A percentile compares a stretch with the other conserved stretches of the same genome.
Evolutionary conservation across 2,113 vertebrate genomes (phyloP).

Genomic region (Falcunculus frontatus): DNA sequence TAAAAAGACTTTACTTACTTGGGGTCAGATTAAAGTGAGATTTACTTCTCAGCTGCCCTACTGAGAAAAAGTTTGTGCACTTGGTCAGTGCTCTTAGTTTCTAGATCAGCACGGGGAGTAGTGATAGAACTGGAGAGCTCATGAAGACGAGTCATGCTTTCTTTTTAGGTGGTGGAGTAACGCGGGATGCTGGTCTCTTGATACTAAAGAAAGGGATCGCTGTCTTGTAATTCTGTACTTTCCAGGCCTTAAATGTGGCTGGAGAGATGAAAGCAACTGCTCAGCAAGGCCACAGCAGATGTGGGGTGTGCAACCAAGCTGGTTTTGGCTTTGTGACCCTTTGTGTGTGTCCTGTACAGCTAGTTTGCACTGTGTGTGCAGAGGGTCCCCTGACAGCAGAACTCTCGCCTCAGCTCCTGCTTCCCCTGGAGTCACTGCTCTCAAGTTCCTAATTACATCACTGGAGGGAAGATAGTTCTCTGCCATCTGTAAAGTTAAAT

Average conservation of each 20-base stretch:
- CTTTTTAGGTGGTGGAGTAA: not conserved
- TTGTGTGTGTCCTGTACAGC: not conserved
- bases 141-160: not conserved
- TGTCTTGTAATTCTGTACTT: constrained; percentile 14
- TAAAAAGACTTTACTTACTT: not conserved
- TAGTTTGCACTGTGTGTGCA: not conserved
- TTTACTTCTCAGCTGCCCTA: not conserved
- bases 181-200: not conserved
- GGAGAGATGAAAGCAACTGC: not conserved
- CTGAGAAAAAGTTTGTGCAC: not conserved
- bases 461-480: not conserved
- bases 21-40: not conserved
- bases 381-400: not conserved
- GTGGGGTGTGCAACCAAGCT: not conserved
- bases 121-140: not conserved
- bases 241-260: not conserved
- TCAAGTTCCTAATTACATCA: not conserved
- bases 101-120: not conserved
- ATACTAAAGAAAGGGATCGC: not conserved
- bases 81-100: not conserved
- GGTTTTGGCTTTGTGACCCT: not conserved
- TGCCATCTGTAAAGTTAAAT: not conserved
- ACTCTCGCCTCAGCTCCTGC: not conserved
- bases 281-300: not conserved
- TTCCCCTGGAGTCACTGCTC: not conserved